Evolutionary conservation across 2,888 invertebrate species (phyloP).

Genomic region (Pseudococcus viburni): DNA sequence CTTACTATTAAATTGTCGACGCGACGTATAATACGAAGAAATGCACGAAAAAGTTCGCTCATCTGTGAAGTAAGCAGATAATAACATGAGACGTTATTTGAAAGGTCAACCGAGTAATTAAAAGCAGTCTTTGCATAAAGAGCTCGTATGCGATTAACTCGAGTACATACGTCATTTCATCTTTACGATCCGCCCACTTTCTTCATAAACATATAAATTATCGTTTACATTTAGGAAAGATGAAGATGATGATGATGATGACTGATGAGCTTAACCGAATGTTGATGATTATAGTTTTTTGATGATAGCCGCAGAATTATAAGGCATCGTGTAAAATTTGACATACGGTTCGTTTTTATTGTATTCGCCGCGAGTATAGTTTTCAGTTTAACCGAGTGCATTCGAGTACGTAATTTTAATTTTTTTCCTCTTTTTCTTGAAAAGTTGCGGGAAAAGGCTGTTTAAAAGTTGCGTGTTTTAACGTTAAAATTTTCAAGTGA

Average conservation of each 20-base stretch:
- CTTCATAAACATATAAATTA: background rate
- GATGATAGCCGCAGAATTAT: background rate
- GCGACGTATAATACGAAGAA: background rate
- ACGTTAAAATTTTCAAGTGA: no score
- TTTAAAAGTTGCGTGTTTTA: no score
- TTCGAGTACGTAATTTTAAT: no score
- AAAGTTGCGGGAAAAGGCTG: no score
- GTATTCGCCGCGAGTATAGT: no score
- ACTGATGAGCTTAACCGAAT: background rate
- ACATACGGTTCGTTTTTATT: no score
- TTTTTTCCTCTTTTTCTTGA: no score
- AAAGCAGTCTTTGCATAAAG: background rate
- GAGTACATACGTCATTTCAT: background rate
- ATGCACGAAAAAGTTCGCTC: slow-evolving; percentile 20
- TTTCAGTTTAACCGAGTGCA: no score
- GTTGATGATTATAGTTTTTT: slow-evolving; percentile 4
- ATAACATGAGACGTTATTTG: background rate
- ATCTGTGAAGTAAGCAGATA: slow-evolving; percentile 15
- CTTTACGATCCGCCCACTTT: background rate
- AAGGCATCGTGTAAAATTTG: no score
- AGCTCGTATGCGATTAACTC: background rate
- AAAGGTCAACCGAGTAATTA: slow-evolving; percentile 21
- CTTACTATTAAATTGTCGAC: background rate
- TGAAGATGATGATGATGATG: background rate
- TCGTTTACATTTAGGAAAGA: background rate